Evolutionary conservation across 2,113 vertebrate genomes (phyloP), one percentile per base, ranked within the genome.

Genomic region (Aphyosemion australe): DNA sequence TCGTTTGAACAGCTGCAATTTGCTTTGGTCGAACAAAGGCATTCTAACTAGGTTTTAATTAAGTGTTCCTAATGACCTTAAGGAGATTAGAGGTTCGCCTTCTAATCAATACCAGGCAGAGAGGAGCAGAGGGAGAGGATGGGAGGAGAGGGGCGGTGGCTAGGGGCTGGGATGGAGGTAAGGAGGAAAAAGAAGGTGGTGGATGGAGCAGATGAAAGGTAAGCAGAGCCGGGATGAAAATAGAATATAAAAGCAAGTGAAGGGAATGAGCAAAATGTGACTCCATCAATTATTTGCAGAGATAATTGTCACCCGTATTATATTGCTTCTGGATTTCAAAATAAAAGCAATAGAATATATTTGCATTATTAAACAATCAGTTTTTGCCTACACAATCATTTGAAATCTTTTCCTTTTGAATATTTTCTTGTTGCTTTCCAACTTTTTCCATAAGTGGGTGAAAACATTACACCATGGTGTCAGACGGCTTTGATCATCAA

Each of bases 51-150:
- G 93, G 92, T 94, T 98, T 98, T 97, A 97, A 98, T 99, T 95
- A 98, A 97, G 95, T 97, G 94, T 93, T 92, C 91, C 93, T 96
- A 98, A 98, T 95, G 95, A 96, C 95, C 94, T 95, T 95, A 95
- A 95, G 93, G 94, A 91, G 95, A 96, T 99, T 97, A 96, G 94
- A 93, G 94, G 93, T 94, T 96, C 91, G 94, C 94, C 94, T 97
- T 94, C 94, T 95, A 95, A 98, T 98, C 96, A 95, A 97, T 98
- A 97, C 82, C 72, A 93, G 91, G 87, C 93, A 93, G 92, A 92
- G 93, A 87, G 89, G 91, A 92, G 94, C 81, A 84, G 78, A 76
- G 83, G 86, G 83, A 85, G 85, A 69, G 74, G 65, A 76, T 78
- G 52, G 63, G 78, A 75, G 45, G 70, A 70, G 84, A 85, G 75